These are phyloP conservation scores for Cynoglossus semilaevis DNA, from an alignment of 2,113 vertebrate genomes.

Conservation along the genomic window DNA sequence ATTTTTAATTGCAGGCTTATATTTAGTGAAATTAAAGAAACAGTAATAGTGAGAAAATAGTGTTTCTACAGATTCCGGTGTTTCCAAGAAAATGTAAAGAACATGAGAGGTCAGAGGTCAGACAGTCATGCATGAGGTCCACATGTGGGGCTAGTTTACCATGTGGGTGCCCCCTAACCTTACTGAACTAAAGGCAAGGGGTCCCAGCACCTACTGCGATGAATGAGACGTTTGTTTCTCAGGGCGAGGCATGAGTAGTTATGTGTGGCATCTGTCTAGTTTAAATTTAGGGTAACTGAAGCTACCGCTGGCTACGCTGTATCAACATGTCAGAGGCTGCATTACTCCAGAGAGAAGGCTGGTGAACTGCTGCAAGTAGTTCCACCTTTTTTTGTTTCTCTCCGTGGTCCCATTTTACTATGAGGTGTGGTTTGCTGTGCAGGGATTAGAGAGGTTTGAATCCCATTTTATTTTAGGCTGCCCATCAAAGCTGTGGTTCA, in stretches of 20 bases:
- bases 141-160: conserved; percentile 52
- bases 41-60: neutral
- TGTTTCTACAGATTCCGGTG: neutral
- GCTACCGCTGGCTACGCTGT: conserved; percentile 69
- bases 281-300: conserved; percentile 86
- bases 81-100: conserved; percentile 34
- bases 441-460: conserved; percentile 41
- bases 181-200: conserved; percentile 49
- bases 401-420: conserved; percentile 33
- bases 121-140: conserved; percentile 45
- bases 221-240: conserved; percentile 76
- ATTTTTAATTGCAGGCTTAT: too few species aligned
- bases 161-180: conserved; percentile 60
- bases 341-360: conserved; percentile 65
- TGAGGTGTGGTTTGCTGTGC: conserved; percentile 14
- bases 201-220: conserved; percentile 56
- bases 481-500: conserved; percentile 38
- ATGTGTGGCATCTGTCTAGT: conserved; percentile 83
- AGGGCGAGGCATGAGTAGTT: conserved; percentile 77
- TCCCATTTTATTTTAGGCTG: conserved; percentile 52
- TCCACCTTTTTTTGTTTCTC: conserved; percentile 33
- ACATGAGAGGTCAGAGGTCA: conserved; percentile 36
- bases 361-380: conserved; percentile 55
- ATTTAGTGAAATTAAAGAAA: neutral
- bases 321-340: conserved; percentile 71